phyloP scores from a whole-genome alignment of 2,113 vertebrate species.

The Coreoperca whiteheadi region DNA sequence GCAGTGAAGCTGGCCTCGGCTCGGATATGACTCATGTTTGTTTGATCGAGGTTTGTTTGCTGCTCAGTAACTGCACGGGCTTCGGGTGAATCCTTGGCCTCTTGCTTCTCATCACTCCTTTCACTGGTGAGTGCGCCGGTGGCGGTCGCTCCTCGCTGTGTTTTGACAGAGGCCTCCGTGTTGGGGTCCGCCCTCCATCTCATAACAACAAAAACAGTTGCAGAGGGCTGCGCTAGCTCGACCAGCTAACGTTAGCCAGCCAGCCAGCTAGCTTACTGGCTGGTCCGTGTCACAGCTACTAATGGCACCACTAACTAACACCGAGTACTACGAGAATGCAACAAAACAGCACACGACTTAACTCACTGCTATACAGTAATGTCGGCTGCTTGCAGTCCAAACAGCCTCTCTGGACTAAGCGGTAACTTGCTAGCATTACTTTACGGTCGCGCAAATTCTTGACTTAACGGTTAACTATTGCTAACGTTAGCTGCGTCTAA shows the following conservation, averaged over 20 bases:
- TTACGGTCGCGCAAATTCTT: not conserved
- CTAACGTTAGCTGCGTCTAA: constrained; percentile 15
- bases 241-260: constrained; percentile 57
- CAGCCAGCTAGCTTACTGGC: constrained; percentile 6
- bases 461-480: constrained; percentile 3
- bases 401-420: not conserved
- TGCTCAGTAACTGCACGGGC: constrained; percentile 58
- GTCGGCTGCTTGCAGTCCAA: not conserved
- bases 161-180: constrained; percentile 85
- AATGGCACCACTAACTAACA: constrained; percentile 11
- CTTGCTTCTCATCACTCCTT: constrained; percentile 32
- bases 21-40: constrained; percentile 70
- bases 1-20: constrained; percentile 76
- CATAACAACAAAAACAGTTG: constrained; percentile 86
- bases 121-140: constrained; percentile 76
- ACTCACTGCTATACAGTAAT: not conserved
- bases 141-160: constrained; percentile 66
- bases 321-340: not conserved
- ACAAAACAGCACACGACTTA: not conserved
- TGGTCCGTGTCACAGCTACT: not conserved
- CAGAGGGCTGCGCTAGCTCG: constrained; percentile 57
- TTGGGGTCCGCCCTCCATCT: constrained; percentile 86
- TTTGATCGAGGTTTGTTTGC: constrained; percentile 57
- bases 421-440: constrained; percentile 28
- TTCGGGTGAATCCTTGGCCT: constrained; percentile 54